Evolutionary conservation across 2,888 invertebrate genomes (phyloP).

Genomic region (Mechanitis mazaeus): DNA sequence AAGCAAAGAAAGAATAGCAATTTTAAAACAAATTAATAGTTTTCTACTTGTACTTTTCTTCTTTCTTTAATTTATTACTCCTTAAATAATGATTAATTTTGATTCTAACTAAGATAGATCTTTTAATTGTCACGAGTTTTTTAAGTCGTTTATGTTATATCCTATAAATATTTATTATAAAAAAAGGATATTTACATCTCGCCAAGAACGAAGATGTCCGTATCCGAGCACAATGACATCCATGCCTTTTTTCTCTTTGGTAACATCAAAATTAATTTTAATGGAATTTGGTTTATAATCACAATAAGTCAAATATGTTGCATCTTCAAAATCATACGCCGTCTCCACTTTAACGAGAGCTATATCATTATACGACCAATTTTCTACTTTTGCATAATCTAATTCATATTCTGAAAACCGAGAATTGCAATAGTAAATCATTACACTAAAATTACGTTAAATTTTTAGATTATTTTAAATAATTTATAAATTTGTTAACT

Average conservation of each 20-base stretch:
- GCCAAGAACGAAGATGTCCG: conserved; percentile 37
- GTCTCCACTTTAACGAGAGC: conserved; percentile 45
- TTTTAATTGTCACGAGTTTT: no score
- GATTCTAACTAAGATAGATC: no score
- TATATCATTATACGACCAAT: conserved; percentile 48
- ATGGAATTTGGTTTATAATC: conserved; percentile 37
- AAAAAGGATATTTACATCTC: conserved; percentile 32
- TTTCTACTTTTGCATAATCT: conserved; percentile 34
- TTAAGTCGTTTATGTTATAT: no score
- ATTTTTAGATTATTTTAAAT: no score
- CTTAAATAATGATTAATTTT: no score
- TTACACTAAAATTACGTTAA: no score
- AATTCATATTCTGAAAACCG: conserved; percentile 41
- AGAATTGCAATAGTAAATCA: background rate
- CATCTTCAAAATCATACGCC: conserved; percentile 34
- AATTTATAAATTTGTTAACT: no score
- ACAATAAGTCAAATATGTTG: conserved; percentile 28
- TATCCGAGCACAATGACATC: conserved; percentile 41
- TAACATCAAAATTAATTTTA: conserved; percentile 37
- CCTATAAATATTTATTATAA: background rate
- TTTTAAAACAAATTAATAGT: no score
- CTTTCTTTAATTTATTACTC: no score
- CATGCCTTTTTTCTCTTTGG: conserved; percentile 30
- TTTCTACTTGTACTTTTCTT: no score
- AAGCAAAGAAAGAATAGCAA: no score